Base-by-base conservation (phyloP, 2,113 vertebrate genomes). In the Talpa occidentalis region DNA sequence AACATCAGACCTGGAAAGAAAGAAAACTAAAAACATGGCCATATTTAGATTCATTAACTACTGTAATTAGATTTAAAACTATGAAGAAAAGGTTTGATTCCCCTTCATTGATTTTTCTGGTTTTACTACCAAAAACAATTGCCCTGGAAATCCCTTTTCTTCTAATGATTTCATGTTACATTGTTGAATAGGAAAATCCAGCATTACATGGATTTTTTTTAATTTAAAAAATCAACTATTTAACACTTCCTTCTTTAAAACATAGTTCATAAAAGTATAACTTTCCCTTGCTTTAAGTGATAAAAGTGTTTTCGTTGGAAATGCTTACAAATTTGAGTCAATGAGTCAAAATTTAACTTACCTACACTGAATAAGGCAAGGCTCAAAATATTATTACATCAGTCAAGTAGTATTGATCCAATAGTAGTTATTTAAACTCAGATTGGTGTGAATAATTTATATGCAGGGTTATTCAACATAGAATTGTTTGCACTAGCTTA, bases 191-290 rank as follows among this genome's bases (percentile, higher is more conserved):
- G 14, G 21, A 73, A 92, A 86, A 84, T 35, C 14, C 22, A 82
- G 73, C 1, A 44, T 52, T 17, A 66, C 76, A 87, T 32, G 14
- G 1, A 9, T 74, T 88, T 84, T 66, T 8, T 2, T 77, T 76
- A 56, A 7, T 72, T 66, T 40, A 92, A 84, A 40, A 79, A 82
- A 77, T 88, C 66, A 83, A 19, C 0, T n/a, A 81, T 76, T 82
- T 80, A 54, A 78, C 7, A 64, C 49, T 83, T 93, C 59, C 66
- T 56, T 81, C 28, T 92, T 86, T 21, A 88, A 88, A 94, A 42
- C 14, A 4, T 40, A 66, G 19, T n/a, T 92, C 66, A 88, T 0
- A 70, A 73, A 82, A 88, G 2, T 73, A 40, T 49, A 28, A 82
- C 12, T 79, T 52, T 2, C 28, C 7, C 35, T 93, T 81, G 40